Evolutionary conservation across 2,797 vertebrate genomes (phyloP), one percentile per base, ranked within the genome.

Genomic region (Acanthurus lineatus): DNA sequence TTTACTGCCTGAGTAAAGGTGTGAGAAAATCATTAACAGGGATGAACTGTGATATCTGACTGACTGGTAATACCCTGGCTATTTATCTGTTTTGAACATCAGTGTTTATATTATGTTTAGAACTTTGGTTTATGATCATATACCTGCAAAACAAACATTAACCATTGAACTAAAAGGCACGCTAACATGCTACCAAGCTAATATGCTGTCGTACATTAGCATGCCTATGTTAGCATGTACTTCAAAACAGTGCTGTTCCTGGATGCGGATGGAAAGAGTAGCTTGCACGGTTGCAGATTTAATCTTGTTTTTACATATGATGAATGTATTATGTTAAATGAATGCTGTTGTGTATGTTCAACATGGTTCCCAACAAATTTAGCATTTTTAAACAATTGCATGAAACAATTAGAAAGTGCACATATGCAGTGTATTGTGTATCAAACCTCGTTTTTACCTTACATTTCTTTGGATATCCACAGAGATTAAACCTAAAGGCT

Each of bases 401-500:
- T 40, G 2, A 11, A 47, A 19, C 25, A 25, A 25, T 25, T 25
- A 2, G 2, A 25, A 25, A 25, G 25, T 3, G 25, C 25, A 2
- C 25, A 25, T 25, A 25, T 25, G 25, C 3, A 2, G 25, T 25
- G 25, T 25, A 17, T 7, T 44, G 44, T 22, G 22, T 28, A 42
- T 61, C 0, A 19, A 17, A 70, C 47, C 19, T 64, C 5, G 10
- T 22, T 47, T 35, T 69, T 45, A 76, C 10, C 10, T 9, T 51
- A n/a, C 11, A 8, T 40, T 75, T 63, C 2, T 3, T 35, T 42
- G 62, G 3, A 59, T 66, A 42, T 75, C 72, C 25, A 67, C 75
- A 90, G 86, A 78, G 9, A 90, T 86, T 57, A 91, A 89, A 62
- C 2, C 72, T 5, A 92, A 88, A 84, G 35, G 84, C 5, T 6